A percentile compares a stretch with the other conserved stretches of the same genome.
Evolutionary conservation across 2,888 invertebrate species (phyloP).

Genomic region (Aleiodes leptofemur): DNA sequence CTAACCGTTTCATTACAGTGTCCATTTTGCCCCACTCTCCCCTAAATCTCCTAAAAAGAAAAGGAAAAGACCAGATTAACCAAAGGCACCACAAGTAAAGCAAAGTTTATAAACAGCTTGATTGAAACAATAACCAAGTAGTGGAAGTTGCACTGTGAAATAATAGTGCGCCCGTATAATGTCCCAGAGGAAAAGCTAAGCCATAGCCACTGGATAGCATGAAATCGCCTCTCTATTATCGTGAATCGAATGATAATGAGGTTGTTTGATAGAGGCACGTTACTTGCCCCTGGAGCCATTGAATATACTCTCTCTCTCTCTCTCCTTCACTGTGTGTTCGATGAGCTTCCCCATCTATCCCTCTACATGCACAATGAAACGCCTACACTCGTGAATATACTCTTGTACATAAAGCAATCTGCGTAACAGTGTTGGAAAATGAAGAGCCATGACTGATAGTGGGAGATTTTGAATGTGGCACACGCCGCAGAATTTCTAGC

Average conservation of each 20-base stretch:
- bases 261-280: conserved; percentile 60
- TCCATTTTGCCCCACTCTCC: too few species aligned
- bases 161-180: background rate
- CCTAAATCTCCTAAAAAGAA: too few species aligned
- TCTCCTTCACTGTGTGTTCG: background rate
- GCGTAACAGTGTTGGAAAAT: conserved; percentile 12
- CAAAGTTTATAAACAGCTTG: too few species aligned
- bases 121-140: too few species aligned
- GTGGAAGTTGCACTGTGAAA: too few species aligned
- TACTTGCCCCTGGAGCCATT: conserved; percentile 26
- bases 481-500: conserved; percentile 2
- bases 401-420: background rate
- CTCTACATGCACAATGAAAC: background rate
- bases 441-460: conserved; percentile 17
- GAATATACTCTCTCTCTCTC: conserved; percentile 19
- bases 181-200: conserved; percentile 17
- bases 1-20: too few species aligned
- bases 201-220: conserved; percentile 35
- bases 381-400: background rate
- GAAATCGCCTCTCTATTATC: conserved; percentile 65
- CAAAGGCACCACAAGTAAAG: too few species aligned
- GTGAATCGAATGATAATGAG: conserved; percentile 73
- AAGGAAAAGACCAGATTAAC: too few species aligned
- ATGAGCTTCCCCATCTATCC: conserved; percentile 1
- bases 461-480: conserved; percentile 6